These are phyloP conservation scores for Aleiodes alternator DNA, from an alignment of 2,888 invertebrate species.

Conservation along the genomic window DNA sequence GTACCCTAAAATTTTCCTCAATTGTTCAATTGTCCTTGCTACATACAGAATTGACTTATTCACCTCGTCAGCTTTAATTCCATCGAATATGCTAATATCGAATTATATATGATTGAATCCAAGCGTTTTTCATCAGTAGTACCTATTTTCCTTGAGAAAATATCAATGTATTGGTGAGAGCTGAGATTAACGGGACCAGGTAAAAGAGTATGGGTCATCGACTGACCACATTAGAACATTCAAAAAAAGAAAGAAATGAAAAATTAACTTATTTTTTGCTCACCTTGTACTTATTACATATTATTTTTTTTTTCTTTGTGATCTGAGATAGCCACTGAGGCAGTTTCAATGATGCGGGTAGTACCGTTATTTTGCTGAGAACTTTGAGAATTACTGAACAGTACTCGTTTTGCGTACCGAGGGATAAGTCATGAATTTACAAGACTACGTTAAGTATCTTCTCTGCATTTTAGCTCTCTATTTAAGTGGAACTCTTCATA, in stretches of 20 bases:
- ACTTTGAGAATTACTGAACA: slow-evolving; percentile 42
- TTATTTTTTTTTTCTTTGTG: slow-evolving; percentile 5
- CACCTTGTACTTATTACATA: slow-evolving; percentile 16
- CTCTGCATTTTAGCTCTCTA: slow-evolving; percentile 56
- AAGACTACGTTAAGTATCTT: slow-evolving; percentile 65
- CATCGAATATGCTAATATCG: too few species aligned
- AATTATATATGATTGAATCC: too few species aligned
- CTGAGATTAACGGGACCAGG: slow-evolving; percentile 62
- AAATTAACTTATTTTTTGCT: slow-evolving; percentile 16
- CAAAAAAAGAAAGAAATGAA: slow-evolving; percentile 16
- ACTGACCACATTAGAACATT: slow-evolving; percentile 54
- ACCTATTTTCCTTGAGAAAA: background rate
- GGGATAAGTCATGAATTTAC: slow-evolving; percentile 67
- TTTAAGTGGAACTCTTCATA: background rate
- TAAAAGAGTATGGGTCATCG: slow-evolving; percentile 52
- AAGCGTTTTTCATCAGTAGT: too few species aligned
- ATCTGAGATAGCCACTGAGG: slow-evolving; percentile 24
- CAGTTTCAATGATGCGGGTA: slow-evolving; percentile 63
- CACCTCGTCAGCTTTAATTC: too few species aligned
- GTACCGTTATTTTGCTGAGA: slow-evolving; percentile 60
- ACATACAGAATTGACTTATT: too few species aligned
- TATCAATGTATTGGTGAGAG: background rate
- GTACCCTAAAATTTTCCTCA: too few species aligned
- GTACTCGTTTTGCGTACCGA: slow-evolving; percentile 57
- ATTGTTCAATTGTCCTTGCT: too few species aligned